Conservation (phyloP, 2,113 vertebrate genomes). For the Tetrao urogallus region DNA sequence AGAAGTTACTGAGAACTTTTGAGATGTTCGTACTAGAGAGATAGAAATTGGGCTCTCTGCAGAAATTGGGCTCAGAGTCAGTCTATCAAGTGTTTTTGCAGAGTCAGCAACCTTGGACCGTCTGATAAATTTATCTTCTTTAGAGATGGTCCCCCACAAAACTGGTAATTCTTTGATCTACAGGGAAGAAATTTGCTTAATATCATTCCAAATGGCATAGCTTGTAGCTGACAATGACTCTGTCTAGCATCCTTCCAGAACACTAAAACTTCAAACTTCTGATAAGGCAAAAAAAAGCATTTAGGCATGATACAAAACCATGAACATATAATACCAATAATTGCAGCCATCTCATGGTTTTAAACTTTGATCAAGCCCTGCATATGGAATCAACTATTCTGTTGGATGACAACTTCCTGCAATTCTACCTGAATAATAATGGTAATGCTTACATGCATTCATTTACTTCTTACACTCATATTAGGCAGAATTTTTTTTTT, state of each 20-base stretch:
- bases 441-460: not conserved
- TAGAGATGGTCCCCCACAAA: not conserved
- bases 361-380: not conserved
- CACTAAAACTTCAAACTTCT: not conserved
- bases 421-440: not conserved
- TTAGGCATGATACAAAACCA: not conserved
- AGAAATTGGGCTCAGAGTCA: not conserved
- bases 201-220: not conserved
- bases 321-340: not conserved
- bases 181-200: fast-evolving
- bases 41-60: not conserved
- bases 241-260: not conserved
- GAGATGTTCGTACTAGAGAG: not conserved
- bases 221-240: not conserved
- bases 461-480: not conserved
- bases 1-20: not conserved
- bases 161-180: not conserved
- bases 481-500: not conserved
- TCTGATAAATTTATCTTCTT: not conserved
- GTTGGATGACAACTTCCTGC: not conserved
- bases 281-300: not conserved
- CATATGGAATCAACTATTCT: not conserved
- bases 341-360: not conserved
- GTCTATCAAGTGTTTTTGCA: not conserved
- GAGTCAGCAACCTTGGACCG: not conserved